Evolutionary conservation across 1,140 invertebrate species (phyloP), one percentile per base, ranked within the genome.

Genomic region (Drosophila pachea): DNA sequence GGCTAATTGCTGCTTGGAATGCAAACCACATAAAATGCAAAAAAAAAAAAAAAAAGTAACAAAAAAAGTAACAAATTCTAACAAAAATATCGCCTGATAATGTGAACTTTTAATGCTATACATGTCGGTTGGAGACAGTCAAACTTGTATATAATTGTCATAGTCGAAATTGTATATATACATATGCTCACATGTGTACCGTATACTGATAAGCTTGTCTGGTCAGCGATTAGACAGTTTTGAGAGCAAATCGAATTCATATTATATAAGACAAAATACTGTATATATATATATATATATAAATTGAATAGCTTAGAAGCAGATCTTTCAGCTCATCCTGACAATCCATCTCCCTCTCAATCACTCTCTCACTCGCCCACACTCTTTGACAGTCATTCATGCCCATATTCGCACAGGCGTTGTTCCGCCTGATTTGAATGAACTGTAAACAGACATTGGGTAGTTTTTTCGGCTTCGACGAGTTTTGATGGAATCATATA

Each of bases 1-100:
- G 35, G 60, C 60, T 63, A 63, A 68, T 68, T 68, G 59, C 38
- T 63, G 36, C 50, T 68, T 68, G 40, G 29, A 42, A 54, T 62
- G 58, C 50, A 62, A 8, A 48, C 12, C 42, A 62, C 49, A 55
- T 55, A 47, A 38, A 35, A 16, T 35, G 32, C 29, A 54, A 56
- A 55, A 45, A 53, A 59, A 31, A 35, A 3, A 6, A 59, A 31
- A 42, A 8, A 58, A 31, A 42, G n/a, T n/a, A n/a, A n/a, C n/a
- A 53, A 59, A 31, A 35, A 3, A 6, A 59, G 32, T 33, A 8
- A 58, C 14, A 42, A 36, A 2, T 4, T 49, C 47, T 38, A 33
- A 38, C 33, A 32, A 58, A 59, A 49, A 60, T 12, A 60, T 67
- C 54, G 56, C 36, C 47, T 67, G 64, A 67, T 67, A 56, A 38